phyloP scores from a whole-genome alignment of 2,113 vertebrate genomes.

The Sander lucioperca region DNA sequence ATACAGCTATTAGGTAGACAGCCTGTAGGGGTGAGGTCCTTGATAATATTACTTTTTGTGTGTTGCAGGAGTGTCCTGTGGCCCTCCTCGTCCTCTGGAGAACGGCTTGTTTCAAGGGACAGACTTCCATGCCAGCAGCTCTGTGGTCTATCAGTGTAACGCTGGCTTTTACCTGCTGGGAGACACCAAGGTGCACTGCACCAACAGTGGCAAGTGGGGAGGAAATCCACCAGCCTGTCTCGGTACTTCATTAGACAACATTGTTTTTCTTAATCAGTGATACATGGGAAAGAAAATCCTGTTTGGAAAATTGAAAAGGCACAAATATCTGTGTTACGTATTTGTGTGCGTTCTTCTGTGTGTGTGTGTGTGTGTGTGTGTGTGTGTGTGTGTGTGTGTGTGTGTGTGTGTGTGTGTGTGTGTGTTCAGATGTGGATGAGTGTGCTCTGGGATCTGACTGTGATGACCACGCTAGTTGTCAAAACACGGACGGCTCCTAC shows the following conservation, averaged over 20 bases:
- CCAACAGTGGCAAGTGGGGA: conserved; percentile 92
- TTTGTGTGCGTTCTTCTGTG: neutral
- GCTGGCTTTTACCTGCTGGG: conserved; percentile 94
- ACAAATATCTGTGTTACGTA: neutral
- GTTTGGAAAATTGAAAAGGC: neutral
- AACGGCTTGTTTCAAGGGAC: conserved; percentile 90
- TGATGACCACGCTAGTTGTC: conserved; percentile 89
- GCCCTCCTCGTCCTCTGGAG: conserved; percentile 89
- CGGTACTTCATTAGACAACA: conserved; percentile 79
- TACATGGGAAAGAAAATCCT: neutral
- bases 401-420: conserved; percentile 16
- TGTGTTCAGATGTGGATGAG: conserved; percentile 92
- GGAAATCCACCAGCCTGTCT: conserved; percentile 92
- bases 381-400: neutral
- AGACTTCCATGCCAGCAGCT: conserved; percentile 90
- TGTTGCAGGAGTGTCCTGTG: conserved; percentile 91
- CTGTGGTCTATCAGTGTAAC: conserved; percentile 92
- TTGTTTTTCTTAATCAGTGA: neutral
- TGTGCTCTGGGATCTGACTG: conserved; percentile 96
- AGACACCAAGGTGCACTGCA: conserved; percentile 91
- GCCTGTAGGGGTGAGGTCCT: neutral
- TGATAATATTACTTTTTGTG: neutral
- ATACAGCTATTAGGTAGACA: neutral
- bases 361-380: conserved; percentile 4
- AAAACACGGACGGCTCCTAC: conserved; percentile 95